A percentile compares a stretch with the other conserved stretches of the same genome.
Conservation (phyloP, 2,797 vertebrate species). For the Nothura maculosa region DNA sequence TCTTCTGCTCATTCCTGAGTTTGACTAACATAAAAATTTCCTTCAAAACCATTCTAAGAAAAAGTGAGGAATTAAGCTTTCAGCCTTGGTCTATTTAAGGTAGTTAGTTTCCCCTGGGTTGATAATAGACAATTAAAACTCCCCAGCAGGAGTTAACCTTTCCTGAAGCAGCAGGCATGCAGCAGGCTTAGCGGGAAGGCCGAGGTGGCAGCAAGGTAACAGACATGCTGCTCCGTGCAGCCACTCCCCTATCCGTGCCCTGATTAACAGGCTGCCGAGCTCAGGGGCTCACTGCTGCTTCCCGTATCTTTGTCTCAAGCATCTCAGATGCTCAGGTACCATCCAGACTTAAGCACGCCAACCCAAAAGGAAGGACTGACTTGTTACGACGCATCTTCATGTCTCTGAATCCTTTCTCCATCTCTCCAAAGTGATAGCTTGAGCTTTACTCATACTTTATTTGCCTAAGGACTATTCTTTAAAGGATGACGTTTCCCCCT, state of each 20-base stretch:
- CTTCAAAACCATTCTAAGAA: neutral
- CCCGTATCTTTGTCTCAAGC: neutral
- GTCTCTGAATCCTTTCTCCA: neutral
- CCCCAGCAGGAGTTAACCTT: conserved; percentile 32
- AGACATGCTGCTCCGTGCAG: neutral
- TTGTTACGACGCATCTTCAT: neutral
- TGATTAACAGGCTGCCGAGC: neutral
- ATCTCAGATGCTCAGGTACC: neutral
- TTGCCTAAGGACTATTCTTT: neutral
- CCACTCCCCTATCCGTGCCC: neutral
- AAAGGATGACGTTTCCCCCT: neutral
- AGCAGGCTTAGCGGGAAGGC: neutral
- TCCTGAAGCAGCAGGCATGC: neutral
- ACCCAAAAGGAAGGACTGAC: neutral
- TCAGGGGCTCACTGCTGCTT: too few relatives aligned
- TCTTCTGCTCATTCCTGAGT: neutral
- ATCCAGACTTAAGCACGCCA: neutral
- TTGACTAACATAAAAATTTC: neutral
- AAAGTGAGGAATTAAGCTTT: neutral
- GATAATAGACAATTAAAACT: conserved; percentile 36
- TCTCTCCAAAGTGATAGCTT: neutral
- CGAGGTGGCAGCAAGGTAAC: neutral
- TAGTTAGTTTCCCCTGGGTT: neutral
- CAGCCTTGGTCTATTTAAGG: neutral
- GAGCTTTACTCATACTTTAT: neutral